Percentiles rank a stretch among this genome's conserved stretches.
These are phyloP conservation scores for Aphaenogaster floridana DNA, from an alignment of 1,140 invertebrate genomes.

Conservation along the genomic window DNA sequence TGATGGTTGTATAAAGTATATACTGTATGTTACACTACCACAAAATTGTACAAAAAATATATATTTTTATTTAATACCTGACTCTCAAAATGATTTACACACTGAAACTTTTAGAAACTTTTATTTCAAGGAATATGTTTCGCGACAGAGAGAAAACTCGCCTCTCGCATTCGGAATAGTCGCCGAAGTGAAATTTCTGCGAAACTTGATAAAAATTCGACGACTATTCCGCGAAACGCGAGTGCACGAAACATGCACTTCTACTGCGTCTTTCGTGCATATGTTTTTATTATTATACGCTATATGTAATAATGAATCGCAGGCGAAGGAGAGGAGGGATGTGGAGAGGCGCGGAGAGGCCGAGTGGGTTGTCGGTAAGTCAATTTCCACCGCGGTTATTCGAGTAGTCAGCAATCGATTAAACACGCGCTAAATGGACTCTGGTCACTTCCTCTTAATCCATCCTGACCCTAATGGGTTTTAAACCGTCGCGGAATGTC, in stretches of 20 bases:
- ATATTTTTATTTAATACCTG: constrained; percentile 24
- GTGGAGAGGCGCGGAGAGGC: constrained; percentile 27
- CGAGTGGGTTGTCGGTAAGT: constrained; percentile 52
- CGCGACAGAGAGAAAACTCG: not conserved
- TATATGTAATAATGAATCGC: constrained; percentile 12
- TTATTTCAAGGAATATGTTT: constrained; percentile 17
- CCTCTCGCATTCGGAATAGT: not conserved
- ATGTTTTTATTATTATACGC: constrained; percentile 8
- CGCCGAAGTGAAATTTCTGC: not conserved
- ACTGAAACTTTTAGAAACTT: constrained; percentile 6
- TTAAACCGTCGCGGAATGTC: constrained; percentile 65
- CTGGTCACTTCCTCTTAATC: constrained; percentile 67
- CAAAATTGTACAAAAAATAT: constrained; percentile 27
- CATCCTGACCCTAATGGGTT: constrained; percentile 64
- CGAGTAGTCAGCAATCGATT: constrained; percentile 65
- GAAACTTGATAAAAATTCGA: constrained; percentile 14
- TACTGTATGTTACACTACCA: not conserved
- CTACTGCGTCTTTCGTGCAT: not conserved
- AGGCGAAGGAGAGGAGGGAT: not conserved
- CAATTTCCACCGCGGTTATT: constrained; percentile 56
- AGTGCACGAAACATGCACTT: not conserved
- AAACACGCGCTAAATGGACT: constrained; percentile 66
- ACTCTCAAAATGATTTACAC: constrained; percentile 17
- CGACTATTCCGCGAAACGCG: not conserved
- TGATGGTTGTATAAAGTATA: constrained; percentile 5